phyloP scores from a whole-genome alignment of 2,113 vertebrate genomes.

The Macheiramphus alcinus region DNA sequence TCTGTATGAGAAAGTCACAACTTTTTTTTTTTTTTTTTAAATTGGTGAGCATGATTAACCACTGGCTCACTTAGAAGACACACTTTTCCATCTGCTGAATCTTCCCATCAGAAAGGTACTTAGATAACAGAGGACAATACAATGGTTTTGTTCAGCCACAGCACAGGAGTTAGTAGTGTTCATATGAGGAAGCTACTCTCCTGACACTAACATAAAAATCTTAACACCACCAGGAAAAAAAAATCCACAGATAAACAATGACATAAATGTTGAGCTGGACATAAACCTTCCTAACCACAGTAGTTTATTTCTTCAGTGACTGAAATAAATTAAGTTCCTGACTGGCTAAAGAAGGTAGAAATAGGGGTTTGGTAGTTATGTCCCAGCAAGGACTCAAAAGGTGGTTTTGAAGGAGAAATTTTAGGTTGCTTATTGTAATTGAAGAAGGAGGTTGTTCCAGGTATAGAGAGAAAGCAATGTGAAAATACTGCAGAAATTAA shows the following conservation, averaged over 20 bases:
- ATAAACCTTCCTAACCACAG: background rate
- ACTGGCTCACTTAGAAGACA: background rate
- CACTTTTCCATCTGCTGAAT: background rate
- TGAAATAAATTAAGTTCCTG: background rate
- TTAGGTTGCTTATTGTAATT: background rate
- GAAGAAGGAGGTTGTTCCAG: background rate
- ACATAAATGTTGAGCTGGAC: background rate
- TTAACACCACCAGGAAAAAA: background rate
- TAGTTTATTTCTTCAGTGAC: background rate
- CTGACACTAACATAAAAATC: background rate
- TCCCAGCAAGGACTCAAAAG: background rate
- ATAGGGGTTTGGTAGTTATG: background rate
- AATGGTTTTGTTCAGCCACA: background rate
- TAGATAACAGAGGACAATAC: background rate
- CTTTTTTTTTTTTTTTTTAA: background rate
- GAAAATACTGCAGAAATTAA: constrained; percentile 9
- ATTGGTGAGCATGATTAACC: background rate
- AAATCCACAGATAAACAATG: background rate
- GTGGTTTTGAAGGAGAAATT: background rate
- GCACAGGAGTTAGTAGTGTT: background rate
- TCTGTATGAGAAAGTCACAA: background rate
- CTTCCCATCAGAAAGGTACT: background rate
- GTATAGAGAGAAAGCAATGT: background rate
- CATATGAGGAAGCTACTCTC: background rate
- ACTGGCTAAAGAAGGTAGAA: background rate